phyloP scores from a whole-genome alignment of 1,140 invertebrate species.

The Riptortus pedestris region DNA sequence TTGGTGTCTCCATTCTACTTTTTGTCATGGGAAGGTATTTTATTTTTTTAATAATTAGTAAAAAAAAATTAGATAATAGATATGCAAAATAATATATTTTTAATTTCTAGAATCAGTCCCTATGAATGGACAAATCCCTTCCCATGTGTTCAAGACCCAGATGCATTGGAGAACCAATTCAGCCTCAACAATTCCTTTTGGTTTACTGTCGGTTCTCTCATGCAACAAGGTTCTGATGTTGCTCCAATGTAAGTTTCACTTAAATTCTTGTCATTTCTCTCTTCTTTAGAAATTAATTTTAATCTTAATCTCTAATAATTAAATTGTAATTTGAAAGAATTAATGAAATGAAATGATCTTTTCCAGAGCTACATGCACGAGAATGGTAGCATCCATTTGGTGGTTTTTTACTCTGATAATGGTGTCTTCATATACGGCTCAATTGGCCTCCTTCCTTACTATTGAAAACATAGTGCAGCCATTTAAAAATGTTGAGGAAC shows the following conservation, averaged over 20 bases:
- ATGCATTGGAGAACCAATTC: constrained; percentile 79
- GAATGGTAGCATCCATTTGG: constrained; percentile 88
- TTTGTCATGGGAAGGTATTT: constrained; percentile 80
- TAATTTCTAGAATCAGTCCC: constrained; percentile 64
- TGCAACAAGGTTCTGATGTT: constrained; percentile 83
- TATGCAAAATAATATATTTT: not conserved
- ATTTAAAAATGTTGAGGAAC: constrained; percentile 89
- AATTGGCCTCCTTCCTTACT: constrained; percentile 92
- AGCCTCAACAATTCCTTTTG: constrained; percentile 86
- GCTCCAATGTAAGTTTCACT: constrained; percentile 68
- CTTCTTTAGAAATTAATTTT: not conserved
- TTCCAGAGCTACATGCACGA: constrained; percentile 66
- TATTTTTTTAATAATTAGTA: not conserved
- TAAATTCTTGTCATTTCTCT: not conserved
- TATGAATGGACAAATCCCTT: constrained; percentile 87
- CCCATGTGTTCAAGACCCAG: constrained; percentile 64
- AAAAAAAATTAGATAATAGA: too few relatives aligned
- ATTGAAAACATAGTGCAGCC: constrained; percentile 92
- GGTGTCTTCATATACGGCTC: constrained; percentile 98
- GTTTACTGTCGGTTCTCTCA: constrained; percentile 94
- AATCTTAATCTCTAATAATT: too few relatives aligned
- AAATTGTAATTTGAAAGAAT: too few relatives aligned
- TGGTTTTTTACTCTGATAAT: constrained; percentile 98
- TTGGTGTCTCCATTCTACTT: constrained; percentile 84
- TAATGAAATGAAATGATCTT: too few relatives aligned